These are phyloP conservation scores for Sphecodes monilicornis DNA, from an alignment of 2,888 invertebrate genomes.

Conservation along the genomic window DNA sequence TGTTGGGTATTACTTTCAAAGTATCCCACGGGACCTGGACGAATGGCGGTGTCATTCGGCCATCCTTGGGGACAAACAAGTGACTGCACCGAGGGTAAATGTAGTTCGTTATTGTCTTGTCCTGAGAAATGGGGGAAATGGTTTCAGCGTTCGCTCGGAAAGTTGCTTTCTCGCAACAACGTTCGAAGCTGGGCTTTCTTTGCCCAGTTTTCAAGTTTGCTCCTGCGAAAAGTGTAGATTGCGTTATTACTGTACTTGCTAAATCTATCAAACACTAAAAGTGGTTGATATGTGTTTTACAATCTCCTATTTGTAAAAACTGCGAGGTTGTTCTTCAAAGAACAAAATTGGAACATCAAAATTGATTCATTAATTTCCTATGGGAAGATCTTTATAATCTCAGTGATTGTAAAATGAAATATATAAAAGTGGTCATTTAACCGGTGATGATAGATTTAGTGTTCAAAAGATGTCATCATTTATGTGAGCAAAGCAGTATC, in stretches of 20 bases:
- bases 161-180: slow-evolving; percentile 20
- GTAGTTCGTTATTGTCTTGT: slow-evolving; percentile 76
- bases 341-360: neutral
- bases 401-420: neutral
- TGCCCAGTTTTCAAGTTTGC: neutral
- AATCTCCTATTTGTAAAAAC: neutral
- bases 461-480: neutral
- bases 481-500: neutral
- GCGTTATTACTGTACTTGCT: neutral
- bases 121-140: slow-evolving; percentile 73
- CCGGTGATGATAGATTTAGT: neutral
- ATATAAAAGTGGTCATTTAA: neutral
- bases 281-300: neutral
- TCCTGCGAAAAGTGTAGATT: neutral
- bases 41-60: slow-evolving; percentile 79
- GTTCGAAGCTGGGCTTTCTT: neutral
- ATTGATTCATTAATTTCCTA: neutral
- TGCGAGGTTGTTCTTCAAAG: neutral
- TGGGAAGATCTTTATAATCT: too few relatives aligned
- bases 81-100: slow-evolving; percentile 78
- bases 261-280: neutral
- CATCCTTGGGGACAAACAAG: slow-evolving; percentile 80
- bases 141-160: slow-evolving; percentile 43
- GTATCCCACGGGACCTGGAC: slow-evolving; percentile 76
- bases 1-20: slow-evolving; percentile 81